Base-by-base conservation (phyloP, 2,888 invertebrate species). In the Luffia ferchaultella region DNA sequence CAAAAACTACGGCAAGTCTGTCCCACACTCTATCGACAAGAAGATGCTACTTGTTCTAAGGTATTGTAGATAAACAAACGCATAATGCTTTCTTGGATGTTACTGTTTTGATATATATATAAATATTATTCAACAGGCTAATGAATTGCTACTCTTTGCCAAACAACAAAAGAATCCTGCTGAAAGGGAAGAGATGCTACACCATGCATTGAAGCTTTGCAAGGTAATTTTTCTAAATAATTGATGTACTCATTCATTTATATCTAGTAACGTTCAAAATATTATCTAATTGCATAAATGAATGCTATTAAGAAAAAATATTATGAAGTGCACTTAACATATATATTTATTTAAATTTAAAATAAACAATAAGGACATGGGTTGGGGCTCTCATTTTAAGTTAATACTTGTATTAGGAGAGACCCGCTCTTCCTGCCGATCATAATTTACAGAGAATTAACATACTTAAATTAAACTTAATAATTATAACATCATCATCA, bases 11-110 rank as follows among this genome's bases (percentile, higher is more conserved):
- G 97, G 46, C 93, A 96, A 62, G 88, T 95, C 1, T 99, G 98
- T 65, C 98, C 99, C 0, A 92, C 93, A 59, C 85, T 99, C 19
- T 99, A 97, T 70, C 91, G 93, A 56, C 91, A 91, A 62, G 98
- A 98, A 82, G 98, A 99, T 76, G 98, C 97, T 2, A 93, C 95
- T 12, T 96, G 95, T 62, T 95, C 97, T 1, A 97, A 97, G 85
- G 96, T 95, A 30, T 30, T 30, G 3, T 30, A 3, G 30, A 30
- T n/a, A n/a, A n/a, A n/a, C n/a, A n/a, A n/a, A n/a, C n/a, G n/a
- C n/a, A 73, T 65, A 58, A 51, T 12, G 18, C 2, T 48, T 47
- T 18, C 12, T 7, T 47, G 47, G 30, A n/a, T 19, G 41, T 15
- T 53, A 17, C 12, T 7, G 5, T 44, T 46, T 30, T 12, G 30